Evolutionary conservation across 2,113 vertebrate species (phyloP), one percentile per base, ranked within the genome.

Genomic region (Nothobranchius furzeri): DNA sequence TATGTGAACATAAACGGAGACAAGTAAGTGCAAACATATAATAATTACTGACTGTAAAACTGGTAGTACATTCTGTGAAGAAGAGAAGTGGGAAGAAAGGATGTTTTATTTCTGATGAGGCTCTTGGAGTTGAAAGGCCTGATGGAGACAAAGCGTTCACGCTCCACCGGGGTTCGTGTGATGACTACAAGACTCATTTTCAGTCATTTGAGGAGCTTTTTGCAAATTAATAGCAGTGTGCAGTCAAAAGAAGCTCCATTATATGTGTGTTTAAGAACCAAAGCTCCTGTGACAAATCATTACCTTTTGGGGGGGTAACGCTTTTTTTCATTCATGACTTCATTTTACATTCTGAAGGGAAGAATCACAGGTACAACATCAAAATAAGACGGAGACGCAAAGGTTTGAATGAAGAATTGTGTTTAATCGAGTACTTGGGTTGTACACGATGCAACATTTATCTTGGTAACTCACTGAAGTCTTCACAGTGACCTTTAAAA

Each of bases 101-200:
- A 17, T 46, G 52, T 9, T 64, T 45, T 7, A 74, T 57, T 79
- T 81, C 84, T 71, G 51, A 73, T 81, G 76, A 70, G 61, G 61
- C 73, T 67, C 83, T 75, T 85, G 84, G 85, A 79, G 74, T 88
- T 88, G 76, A 89, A 88, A 90, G 65, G 55, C 70, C 47, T 54
- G 56, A 58, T 50, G 6, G 59, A 79, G 71, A 84, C 78, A 78
- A 75, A 84, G 84, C 52, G 9, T 40, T 42, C 24, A 36, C 24
- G 43, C 79, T 81, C 66, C 43, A 17, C 62, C n/a, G 79, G 64
- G 59, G 43, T 13, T 45, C 60, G 59, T 79, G 75, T 68, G 76
- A 84, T 70, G 78, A 79, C 75, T 75, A 46, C 10, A 14, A 62
- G 56, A 51, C 66, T 49, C 69, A 15, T 60, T 42, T 8, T 69